These are phyloP conservation scores for Tethea ocularis DNA, from an alignment of 2,888 invertebrate genomes.

Conservation along the genomic window DNA sequence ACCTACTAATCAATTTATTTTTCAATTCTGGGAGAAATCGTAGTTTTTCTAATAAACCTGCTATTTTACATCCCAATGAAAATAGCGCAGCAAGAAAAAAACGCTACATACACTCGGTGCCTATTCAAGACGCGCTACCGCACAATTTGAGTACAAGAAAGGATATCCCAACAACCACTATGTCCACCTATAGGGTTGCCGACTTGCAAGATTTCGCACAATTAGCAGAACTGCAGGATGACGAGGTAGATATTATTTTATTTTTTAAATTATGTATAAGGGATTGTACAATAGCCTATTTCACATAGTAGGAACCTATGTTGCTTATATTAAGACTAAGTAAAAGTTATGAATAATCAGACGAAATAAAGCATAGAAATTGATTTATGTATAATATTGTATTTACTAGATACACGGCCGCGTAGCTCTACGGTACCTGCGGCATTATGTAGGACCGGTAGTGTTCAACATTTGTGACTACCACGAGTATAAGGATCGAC, in stretches of 20 bases:
- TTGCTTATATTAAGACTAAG: too few species aligned
- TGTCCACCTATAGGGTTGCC: slow-evolving; percentile 22
- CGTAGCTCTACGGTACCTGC: slow-evolving; percentile 55
- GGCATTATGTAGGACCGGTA: slow-evolving; percentile 53
- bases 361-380: not conserved
- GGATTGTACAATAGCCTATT: too few species aligned
- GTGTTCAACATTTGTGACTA: slow-evolving; percentile 64
- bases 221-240: slow-evolving; percentile 63
- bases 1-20: too few species aligned
- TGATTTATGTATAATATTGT: not conserved
- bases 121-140: slow-evolving; percentile 55
- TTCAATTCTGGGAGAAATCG: too few species aligned
- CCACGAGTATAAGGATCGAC: slow-evolving; percentile 36
- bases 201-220: slow-evolving; percentile 59
- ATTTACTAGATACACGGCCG: slow-evolving; percentile 59
- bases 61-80: too few species aligned
- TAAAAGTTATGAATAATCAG: too few species aligned
- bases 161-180: slow-evolving; percentile 20
- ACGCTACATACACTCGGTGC: slow-evolving; percentile 51
- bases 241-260: slow-evolving; percentile 48
- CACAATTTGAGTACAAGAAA: slow-evolving; percentile 38
- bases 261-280: too few species aligned
- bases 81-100: slow-evolving; percentile 39
- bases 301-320: too few species aligned
- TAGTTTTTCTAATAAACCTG: too few species aligned